phyloP scores from a whole-genome alignment of 2,797 vertebrate genomes.

The Fundulus diaphanus region DNA sequence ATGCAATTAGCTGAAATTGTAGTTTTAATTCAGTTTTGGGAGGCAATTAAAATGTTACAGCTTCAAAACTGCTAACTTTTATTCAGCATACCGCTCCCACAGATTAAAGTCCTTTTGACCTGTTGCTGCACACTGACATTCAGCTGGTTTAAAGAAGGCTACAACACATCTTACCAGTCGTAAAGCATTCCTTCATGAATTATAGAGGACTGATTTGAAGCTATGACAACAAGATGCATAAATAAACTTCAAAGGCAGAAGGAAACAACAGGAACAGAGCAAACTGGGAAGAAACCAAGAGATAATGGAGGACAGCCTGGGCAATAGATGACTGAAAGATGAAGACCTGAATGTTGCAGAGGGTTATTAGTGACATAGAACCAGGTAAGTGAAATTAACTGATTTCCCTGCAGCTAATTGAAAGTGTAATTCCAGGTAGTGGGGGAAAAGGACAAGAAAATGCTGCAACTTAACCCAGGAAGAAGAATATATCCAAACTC shows the following conservation, averaged over 20 bases:
- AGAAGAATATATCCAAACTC: not conserved
- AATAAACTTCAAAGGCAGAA: not conserved
- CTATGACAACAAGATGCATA: not conserved
- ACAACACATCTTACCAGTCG: too few species aligned
- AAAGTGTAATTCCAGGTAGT: too few species aligned
- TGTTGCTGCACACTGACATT: not conserved
- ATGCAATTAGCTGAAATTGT: not conserved
- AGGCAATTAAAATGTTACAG: not conserved
- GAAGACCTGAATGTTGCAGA: too few species aligned
- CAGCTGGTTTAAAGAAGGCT: not conserved
- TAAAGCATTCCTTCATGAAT: not conserved
- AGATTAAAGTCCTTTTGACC: not conserved
- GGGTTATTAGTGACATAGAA: too few species aligned
- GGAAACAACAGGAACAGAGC: not conserved
- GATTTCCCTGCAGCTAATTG: not conserved
- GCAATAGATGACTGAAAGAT: not conserved
- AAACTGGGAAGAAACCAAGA: not conserved
- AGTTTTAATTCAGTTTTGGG: not conserved
- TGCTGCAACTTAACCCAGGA: not conserved
- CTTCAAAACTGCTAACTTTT: not conserved
- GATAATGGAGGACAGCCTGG: not conserved
- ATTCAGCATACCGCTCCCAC: not conserved
- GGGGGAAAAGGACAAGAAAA: not conserved
- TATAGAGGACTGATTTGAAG: not conserved
- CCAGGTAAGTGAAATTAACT: too few species aligned